phyloP scores from a whole-genome alignment of 2,888 invertebrate species.

The Cotesia congregata region DNA sequence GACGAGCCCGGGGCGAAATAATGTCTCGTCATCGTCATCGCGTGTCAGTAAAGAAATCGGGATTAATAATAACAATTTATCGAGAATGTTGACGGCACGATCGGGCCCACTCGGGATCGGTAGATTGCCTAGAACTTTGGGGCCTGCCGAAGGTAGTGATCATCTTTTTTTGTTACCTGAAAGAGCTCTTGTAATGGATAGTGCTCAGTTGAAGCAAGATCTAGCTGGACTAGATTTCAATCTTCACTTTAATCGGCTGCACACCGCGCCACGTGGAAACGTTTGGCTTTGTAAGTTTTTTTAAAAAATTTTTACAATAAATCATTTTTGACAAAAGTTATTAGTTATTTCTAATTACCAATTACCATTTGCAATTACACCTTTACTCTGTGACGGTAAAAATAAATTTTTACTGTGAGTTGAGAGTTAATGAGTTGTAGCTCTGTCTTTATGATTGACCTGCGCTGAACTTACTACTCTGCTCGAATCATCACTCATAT shows the following conservation, averaged over 20 bases:
- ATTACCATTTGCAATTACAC: not conserved
- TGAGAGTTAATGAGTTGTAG: not conserved
- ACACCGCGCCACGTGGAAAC: conserved; percentile 73
- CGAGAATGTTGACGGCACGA: conserved; percentile 65
- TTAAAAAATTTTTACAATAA: not conserved
- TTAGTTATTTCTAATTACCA: not conserved
- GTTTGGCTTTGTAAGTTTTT: conserved; percentile 74
- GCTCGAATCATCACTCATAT: not conserved
- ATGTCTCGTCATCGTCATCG: conserved; percentile 8
- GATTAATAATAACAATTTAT: conserved; percentile 32
- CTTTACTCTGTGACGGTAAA: not conserved
- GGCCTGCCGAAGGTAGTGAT: conserved; percentile 73
- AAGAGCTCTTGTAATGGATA: conserved; percentile 73
- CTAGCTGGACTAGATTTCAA: conserved; percentile 74
- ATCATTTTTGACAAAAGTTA: not conserved
- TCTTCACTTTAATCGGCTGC: conserved; percentile 71
- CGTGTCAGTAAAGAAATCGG: conserved; percentile 6
- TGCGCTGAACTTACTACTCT: not conserved
- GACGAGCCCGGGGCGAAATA: conserved; percentile 15
- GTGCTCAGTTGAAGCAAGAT: conserved; percentile 72
- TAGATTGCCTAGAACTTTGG: conserved; percentile 64
- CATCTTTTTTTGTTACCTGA: conserved; percentile 74
- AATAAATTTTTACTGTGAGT: not conserved
- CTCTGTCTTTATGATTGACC: not conserved
- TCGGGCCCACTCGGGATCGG: conserved; percentile 65